Base-by-base conservation (phyloP, 2,113 vertebrate genomes). In the Anarrhichthys ocellatus region DNA sequence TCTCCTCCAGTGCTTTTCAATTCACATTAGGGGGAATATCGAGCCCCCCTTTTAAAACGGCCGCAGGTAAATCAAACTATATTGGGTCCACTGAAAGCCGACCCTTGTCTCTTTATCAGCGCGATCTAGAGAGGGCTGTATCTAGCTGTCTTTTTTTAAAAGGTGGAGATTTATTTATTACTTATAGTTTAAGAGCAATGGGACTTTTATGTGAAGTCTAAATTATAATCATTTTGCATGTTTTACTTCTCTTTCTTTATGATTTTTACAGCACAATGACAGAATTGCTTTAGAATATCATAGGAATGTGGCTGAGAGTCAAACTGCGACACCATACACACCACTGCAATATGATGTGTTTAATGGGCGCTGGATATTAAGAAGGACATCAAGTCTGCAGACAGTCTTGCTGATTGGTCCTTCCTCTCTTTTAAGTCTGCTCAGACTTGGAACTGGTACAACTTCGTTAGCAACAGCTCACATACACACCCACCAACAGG, bases 1-100 rank as follows among this genome's bases (percentile, higher is more conserved):
- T 93, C 90, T 91, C 86, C 90, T 92, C 76, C 83, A 91, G 75
- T 88, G 92, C 87, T 85, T 93, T 93, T 91, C 90, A 91, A 86
- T 91, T 93, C 82, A 89, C 90, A 91, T 91, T 88, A 90, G 62
- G n/a, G 78, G 84, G 74, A 91, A 87, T 86, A 90, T 86, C 79
- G 86, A 76, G 74, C 78, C 76, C 87, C 65, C 59, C 27, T 79
- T 86, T 85, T 87, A 83, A 87, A 88, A 83, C 54, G 65, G 64
- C 62, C 17, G 59, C 86, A 91, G 81, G 78, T 92, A 88, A 89
- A 93, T 93, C 90, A 92, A 89, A 90, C 59, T 75, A 75, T 86
- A 90, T 70, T 87, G 86, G 86, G 63, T 81, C 74, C 71, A 77
- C 73, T 66, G 68, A 88, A 80, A 83, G 80, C 71, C 34, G 62